Evolutionary conservation across 1,140 invertebrate genomes (phyloP).

Genomic region (Riptortus pedestris): DNA sequence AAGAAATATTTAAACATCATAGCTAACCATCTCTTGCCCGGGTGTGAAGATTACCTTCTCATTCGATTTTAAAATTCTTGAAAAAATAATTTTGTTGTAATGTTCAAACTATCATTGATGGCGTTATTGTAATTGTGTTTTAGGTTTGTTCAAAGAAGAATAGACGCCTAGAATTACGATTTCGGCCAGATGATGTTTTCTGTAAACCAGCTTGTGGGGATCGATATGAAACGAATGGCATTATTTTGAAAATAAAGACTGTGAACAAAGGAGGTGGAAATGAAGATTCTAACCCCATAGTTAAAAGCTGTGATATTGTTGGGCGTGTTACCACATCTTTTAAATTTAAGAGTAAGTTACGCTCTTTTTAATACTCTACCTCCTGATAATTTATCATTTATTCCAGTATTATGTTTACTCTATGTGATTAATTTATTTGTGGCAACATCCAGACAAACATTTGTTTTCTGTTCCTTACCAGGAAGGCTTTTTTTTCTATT

Average conservation of each 20-base stretch:
- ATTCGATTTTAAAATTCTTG: no score
- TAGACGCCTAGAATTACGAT: constrained; percentile 61
- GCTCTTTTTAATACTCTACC: constrained; percentile 24
- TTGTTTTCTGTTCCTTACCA: no score
- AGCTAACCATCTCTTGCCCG: no score
- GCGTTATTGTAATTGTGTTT: neutral
- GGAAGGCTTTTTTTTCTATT: no score
- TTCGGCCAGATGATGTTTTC: constrained; percentile 74
- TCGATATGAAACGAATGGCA: constrained; percentile 48
- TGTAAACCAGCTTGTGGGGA: constrained; percentile 69
- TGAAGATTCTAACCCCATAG: constrained; percentile 1
- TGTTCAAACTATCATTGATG: no score
- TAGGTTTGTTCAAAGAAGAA: constrained; percentile 41
- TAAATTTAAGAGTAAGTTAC: constrained; percentile 60
- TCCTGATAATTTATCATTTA: no score
- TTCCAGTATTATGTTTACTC: no score
- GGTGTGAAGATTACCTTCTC: no score
- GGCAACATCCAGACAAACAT: no score
- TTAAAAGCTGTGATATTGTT: constrained; percentile 40
- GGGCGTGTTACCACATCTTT: constrained; percentile 57
- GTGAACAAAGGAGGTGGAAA: constrained; percentile 38
- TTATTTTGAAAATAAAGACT: constrained; percentile 63
- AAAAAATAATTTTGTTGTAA: no score
- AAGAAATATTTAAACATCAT: no score
- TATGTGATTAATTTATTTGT: no score